Conservation (phyloP, 2,113 vertebrate species). For the Hyperoodon ampullatus region DNA sequence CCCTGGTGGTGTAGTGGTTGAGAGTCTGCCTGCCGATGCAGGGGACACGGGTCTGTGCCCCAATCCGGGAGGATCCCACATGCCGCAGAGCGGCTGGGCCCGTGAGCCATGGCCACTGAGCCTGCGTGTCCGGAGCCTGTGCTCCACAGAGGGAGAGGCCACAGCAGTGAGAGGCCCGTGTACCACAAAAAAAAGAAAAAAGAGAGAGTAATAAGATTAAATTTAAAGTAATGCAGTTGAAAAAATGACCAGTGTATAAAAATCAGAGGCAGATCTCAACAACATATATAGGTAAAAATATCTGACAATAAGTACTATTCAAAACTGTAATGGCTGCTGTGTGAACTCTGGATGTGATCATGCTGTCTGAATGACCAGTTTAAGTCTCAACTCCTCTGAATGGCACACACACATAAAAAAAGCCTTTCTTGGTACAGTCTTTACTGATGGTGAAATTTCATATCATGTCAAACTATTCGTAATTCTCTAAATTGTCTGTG, state of each 20-base stretch:
- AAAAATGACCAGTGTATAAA: neutral
- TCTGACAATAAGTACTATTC: neutral
- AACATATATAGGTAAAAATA: neutral
- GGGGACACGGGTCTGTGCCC: no score
- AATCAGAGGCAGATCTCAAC: neutral
- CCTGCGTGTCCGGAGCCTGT: no score
- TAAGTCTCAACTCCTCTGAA: neutral
- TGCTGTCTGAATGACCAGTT: neutral
- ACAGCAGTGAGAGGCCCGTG: no score
- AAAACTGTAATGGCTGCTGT: neutral
- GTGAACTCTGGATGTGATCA: neutral
- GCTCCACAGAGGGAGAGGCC: no score
- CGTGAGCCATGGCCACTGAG: no score
- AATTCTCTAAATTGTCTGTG: neutral
- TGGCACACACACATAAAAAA: neutral
- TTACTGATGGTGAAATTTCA: neutral
- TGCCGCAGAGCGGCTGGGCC: no score
- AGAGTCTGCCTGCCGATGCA: no score
- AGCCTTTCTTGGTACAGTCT: neutral
- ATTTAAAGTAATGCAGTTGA: neutral
- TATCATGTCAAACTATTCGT: neutral
- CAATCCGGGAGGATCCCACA: no score
- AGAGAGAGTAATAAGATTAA: neutral
- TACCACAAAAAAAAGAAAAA: no score
- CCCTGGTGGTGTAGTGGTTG: no score